Evolutionary conservation across 2,113 vertebrate genomes (phyloP).

Genomic region (Struthidea cinerea): DNA sequence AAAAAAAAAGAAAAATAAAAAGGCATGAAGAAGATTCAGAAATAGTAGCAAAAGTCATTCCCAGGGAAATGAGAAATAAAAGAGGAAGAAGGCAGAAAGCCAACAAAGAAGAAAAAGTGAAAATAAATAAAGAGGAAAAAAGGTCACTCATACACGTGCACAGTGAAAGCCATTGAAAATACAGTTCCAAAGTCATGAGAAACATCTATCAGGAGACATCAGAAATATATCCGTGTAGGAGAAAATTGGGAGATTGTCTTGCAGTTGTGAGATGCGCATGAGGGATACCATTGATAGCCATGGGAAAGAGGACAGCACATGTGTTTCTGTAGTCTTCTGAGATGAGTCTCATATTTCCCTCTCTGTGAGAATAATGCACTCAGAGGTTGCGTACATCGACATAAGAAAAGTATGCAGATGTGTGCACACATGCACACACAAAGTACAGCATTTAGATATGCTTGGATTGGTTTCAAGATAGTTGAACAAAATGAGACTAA

Average conservation of each 20-base stretch:
- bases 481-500: slow-evolving; percentile 68
- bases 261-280: background rate
- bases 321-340: background rate
- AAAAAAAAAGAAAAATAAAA: background rate
- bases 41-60: background rate
- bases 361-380: slow-evolving; percentile 8
- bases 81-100: background rate
- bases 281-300: background rate
- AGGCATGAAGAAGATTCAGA: background rate
- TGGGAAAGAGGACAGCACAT: slow-evolving; percentile 3
- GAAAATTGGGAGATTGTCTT: background rate
- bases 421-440: slow-evolving; percentile 12
- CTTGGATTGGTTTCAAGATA: slow-evolving; percentile 57
- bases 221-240: background rate
- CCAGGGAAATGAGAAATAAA: background rate
- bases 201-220: background rate
- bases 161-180: background rate
- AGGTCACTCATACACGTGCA: background rate
- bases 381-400: background rate
- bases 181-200: background rate
- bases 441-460: slow-evolving; percentile 54
- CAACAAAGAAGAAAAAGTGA: background rate
- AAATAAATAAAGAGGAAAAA: background rate
- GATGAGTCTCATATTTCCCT: background rate
- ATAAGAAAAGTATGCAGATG: background rate